Conservation (phyloP, 2,113 vertebrate genomes). For the Malurus melanocephalus region DNA sequence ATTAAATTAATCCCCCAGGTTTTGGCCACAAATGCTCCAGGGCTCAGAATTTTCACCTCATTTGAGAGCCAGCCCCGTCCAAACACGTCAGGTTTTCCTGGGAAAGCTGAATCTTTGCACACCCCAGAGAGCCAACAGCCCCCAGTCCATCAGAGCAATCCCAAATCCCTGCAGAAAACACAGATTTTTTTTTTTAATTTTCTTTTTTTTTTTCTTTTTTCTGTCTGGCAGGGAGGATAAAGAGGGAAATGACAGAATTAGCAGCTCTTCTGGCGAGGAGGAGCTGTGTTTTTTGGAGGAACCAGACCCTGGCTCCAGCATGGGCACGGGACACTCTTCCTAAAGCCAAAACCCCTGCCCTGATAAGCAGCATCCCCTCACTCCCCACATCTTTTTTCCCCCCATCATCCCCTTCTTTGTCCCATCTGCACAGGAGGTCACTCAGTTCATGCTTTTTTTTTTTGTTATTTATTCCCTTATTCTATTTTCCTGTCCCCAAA, state of each 20-base stretch:
- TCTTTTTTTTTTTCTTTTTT: neutral
- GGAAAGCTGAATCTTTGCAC: neutral
- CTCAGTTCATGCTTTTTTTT: neutral
- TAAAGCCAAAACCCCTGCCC: neutral
- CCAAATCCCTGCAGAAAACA: neutral
- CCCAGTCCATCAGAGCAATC: rapidly evolving
- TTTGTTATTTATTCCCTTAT: neutral
- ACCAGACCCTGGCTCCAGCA: neutral
- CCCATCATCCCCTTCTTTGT: neutral
- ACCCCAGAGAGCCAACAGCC: rapidly evolving
- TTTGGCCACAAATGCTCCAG: neutral
- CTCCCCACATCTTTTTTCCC: neutral
- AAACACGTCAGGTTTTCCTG: neutral
- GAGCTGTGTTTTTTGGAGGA: neutral
- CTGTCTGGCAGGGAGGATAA: neutral
- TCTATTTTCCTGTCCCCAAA: neutral
- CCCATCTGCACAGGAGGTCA: neutral
- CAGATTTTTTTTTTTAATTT: neutral
- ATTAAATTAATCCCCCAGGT: neutral
- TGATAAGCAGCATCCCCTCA: neutral
- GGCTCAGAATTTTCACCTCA: neutral
- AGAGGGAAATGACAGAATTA: neutral
- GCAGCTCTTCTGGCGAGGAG: rapidly evolving
- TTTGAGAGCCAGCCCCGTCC: neutral
- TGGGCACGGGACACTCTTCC: rapidly evolving